These are phyloP conservation scores for Daubentonia madagascariensis DNA, from an alignment of 2,113 vertebrate species.

Conservation along the genomic window DNA sequence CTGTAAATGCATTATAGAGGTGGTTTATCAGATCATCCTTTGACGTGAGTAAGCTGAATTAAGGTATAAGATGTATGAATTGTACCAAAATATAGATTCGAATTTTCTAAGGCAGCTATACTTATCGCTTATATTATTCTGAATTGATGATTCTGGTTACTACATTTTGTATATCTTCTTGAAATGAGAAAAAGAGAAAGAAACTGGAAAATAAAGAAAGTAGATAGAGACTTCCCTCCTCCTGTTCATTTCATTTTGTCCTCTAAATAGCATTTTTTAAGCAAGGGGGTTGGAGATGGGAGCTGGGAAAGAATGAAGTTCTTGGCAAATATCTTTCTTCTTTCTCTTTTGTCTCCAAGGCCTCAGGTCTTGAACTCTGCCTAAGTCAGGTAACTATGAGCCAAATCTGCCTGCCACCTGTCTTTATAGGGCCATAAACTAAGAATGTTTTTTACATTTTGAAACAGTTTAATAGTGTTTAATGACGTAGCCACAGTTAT, in stretches of 20 bases:
- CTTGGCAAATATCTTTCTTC: not conserved
- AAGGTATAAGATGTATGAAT: too few species aligned
- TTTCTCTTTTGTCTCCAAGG: not conserved
- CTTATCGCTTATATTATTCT: not conserved
- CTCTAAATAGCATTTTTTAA: not conserved
- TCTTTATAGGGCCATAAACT: not conserved
- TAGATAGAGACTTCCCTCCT: not conserved
- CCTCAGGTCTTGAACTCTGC: not conserved
- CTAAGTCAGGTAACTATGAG: not conserved
- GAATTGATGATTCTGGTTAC: not conserved
- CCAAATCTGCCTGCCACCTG: not conserved
- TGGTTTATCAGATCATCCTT: too few species aligned
- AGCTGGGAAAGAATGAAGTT: not conserved
- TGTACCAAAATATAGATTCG: too few species aligned
- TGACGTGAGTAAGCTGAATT: too few species aligned
- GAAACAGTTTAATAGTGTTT: not conserved
- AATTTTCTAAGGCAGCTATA: not conserved
- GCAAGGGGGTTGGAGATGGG: not conserved
- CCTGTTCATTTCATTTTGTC: not conserved
- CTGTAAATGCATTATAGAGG: too few species aligned
- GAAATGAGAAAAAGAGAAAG: not conserved
- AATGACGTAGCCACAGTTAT: not conserved
- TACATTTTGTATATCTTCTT: not conserved
- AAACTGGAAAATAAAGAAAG: not conserved
- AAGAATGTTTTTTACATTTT: not conserved